Conservation (phyloP, 2,113 vertebrate genomes). For the Macrotus californicus region DNA sequence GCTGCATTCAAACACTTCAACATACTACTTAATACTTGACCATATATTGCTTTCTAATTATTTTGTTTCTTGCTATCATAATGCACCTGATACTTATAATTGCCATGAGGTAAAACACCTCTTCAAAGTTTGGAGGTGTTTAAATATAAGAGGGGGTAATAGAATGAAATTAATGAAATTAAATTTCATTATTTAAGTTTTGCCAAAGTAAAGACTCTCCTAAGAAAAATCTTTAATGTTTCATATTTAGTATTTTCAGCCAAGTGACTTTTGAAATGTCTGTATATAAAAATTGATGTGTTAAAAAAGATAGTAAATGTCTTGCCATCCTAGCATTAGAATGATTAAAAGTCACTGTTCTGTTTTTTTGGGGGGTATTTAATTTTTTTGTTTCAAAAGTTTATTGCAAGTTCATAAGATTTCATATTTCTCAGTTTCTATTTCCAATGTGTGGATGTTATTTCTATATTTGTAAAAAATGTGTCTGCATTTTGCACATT, state of each 20-base stretch:
- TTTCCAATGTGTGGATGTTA: constrained; percentile 74
- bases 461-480: constrained; percentile 75
- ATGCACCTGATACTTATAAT: not conserved
- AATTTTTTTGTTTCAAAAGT: constrained; percentile 67
- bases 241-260: constrained; percentile 47
- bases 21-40: not conserved
- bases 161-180: not conserved
- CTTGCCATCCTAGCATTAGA: constrained; percentile 30
- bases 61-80: not conserved
- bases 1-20: not conserved
- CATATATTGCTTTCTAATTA: not conserved
- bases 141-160: not conserved
- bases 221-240: not conserved
- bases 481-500: constrained; percentile 75
- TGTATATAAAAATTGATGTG: constrained; percentile 60
- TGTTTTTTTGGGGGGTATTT: constrained; percentile 53
- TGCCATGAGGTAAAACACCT: not conserved
- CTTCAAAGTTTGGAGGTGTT: not conserved
- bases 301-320: constrained; percentile 48
- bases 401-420: constrained; percentile 62
- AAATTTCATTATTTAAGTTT: not conserved
- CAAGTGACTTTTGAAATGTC: constrained; percentile 47
- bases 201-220: not conserved
- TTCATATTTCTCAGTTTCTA: constrained; percentile 70
- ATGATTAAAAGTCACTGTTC: constrained; percentile 62